These are phyloP conservation scores for Glaucidium brasilianum DNA, from an alignment of 2,113 vertebrate species.

Conservation along the genomic window DNA sequence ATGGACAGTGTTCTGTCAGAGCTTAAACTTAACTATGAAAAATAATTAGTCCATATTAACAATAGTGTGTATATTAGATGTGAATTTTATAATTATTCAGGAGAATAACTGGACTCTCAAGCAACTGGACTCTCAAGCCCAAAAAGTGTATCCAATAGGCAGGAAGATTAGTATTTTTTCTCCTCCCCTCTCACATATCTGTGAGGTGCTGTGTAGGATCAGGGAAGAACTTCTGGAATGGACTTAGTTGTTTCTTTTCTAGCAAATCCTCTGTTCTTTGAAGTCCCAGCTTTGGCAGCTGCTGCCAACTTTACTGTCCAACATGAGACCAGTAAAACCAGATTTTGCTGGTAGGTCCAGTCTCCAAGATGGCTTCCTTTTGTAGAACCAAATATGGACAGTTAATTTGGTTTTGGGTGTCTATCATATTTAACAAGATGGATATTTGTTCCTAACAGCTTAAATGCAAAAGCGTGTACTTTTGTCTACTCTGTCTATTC, in stretches of 20 bases:
- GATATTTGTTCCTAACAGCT: constrained; percentile 18
- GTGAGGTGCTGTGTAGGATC: not conserved
- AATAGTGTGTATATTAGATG: not conserved
- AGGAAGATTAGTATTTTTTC: not conserved
- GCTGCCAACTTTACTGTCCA: constrained; percentile 22
- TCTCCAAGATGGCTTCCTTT: not conserved
- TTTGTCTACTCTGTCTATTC: not conserved
- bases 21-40: not conserved
- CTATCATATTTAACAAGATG: not conserved
- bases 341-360: not conserved
- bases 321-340: constrained; percentile 41
- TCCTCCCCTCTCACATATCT: accelerated
- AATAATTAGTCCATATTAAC: not conserved
- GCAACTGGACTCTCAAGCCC: not conserved
- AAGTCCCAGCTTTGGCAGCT: constrained; percentile 3
- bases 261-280: not conserved
- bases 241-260: not conserved
- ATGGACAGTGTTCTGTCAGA: not conserved
- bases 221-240: not conserved
- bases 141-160: not conserved
- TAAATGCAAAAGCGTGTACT: not conserved
- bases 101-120: not conserved
- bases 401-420: not conserved
- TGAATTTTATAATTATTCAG: not conserved
- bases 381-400: constrained; percentile 13